Percentiles rank a stretch among this genome's conserved stretches.
These are phyloP conservation scores for Microcaecilia unicolor DNA, from an alignment of 2,797 vertebrate species.

Conservation along the genomic window DNA sequence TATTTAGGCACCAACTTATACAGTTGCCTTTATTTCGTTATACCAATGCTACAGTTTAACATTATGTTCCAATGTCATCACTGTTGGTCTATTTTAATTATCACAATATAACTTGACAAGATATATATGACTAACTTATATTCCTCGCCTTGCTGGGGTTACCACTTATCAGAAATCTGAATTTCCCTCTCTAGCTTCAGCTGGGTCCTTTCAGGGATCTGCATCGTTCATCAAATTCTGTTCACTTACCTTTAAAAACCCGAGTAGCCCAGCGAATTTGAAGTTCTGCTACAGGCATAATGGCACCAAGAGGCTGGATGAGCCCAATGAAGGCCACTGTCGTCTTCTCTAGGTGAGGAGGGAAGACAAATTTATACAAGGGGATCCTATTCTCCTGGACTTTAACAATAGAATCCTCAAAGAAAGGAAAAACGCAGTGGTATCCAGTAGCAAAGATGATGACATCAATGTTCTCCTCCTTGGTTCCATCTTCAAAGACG, in stretches of 20 bases:
- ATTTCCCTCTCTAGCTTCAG: slow-evolving; percentile 35
- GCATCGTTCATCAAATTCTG: slow-evolving; percentile 33
- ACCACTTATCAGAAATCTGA: slow-evolving; percentile 46
- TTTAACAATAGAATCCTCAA: slow-evolving; percentile 44
- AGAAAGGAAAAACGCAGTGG: slow-evolving; percentile 68
- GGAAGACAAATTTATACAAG: slow-evolving; percentile 69
- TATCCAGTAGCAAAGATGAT: slow-evolving; percentile 76
- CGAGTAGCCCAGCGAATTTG: slow-evolving; percentile 67
- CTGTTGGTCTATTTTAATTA: slow-evolving; percentile 49
- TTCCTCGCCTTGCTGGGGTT: slow-evolving; percentile 50
- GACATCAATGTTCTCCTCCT: slow-evolving; percentile 52
- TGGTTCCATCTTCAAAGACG: slow-evolving; percentile 64
- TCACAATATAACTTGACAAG: slow-evolving; percentile 46
- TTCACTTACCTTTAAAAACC: slow-evolving; percentile 65
- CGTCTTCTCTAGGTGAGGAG: slow-evolving; percentile 47
- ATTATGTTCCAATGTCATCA: slow-evolving; percentile 51
- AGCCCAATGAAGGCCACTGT: slow-evolving; percentile 70
- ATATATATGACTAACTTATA: too few relatives aligned
- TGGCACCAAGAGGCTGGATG: slow-evolving; percentile 55
- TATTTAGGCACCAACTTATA: too few relatives aligned
- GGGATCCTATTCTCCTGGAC: slow-evolving; percentile 49
- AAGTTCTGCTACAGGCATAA: slow-evolving; percentile 68
- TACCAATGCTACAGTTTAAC: too few relatives aligned
- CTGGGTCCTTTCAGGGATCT: slow-evolving; percentile 46
- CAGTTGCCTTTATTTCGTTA: too few relatives aligned